Evolutionary conservation across 2,888 invertebrate species (phyloP), one percentile per base, ranked within the genome.

Genomic region (Notodromas monacha): DNA sequence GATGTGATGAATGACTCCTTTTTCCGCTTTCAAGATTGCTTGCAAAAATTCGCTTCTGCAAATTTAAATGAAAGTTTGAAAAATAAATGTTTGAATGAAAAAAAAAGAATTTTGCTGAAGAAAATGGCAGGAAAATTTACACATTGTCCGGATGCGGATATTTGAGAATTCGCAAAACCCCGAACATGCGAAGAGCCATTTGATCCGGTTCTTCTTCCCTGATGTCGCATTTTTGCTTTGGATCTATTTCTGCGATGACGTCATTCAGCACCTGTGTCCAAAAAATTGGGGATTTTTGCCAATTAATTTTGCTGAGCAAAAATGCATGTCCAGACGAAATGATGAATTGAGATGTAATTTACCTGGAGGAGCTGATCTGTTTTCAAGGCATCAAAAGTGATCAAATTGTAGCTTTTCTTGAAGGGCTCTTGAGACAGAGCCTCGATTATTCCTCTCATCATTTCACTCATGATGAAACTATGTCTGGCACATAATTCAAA

Each of bases 331-430:
- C n/a, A n/a, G n/a, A n/a, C n/a, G n/a, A n/a, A n/a, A n/a, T n/a
- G n/a, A n/a, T n/a, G n/a, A n/a, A n/a, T n/a, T n/a, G n/a, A n/a
- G n/a, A n/a, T n/a, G n/a, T n/a, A n/a, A n/a, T n/a, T n/a, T n/a
- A 48, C 50, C 54, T 73, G 76, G 12, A 79, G 48, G 34, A 77
- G 52, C 42, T 68, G 65, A 36, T 67, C 63, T 28, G 65, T 60
- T 35, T 61, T 61, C 34, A 77, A 50, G 4, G 70, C 61, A 51
- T 77, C 77, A 48, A 79, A 76, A 38, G 69, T 68, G 41, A 79
- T 70, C 35, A 77, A 50, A 43, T 73, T 76, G 42, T 65, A 69
- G 42, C 61, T 65, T 40, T 64, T 64, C 31, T 59, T 61, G 39
- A 74, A 62, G 2, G 62, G 61, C 29, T 59, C 54, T 39, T 61